A percentile compares a stretch with the other conserved stretches of the same genome.
phyloP scores from a whole-genome alignment of 2,888 invertebrate species.

The Hemistola chrysoprasaria region DNA sequence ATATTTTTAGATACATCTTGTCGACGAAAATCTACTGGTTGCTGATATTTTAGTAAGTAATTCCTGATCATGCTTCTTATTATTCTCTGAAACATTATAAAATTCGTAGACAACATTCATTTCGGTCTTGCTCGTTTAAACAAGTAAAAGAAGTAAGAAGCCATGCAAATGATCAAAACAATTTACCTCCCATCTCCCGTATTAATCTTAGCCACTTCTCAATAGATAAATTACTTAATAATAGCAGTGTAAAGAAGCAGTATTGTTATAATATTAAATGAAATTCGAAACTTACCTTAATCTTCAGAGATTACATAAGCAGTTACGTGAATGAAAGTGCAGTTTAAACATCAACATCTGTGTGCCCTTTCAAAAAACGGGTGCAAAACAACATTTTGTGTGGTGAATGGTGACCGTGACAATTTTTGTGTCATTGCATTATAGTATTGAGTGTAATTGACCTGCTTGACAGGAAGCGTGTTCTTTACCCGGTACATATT shows the following conservation, averaged over 20 bases:
- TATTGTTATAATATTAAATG: too few relatives aligned
- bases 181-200: too few relatives aligned
- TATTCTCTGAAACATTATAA: conserved; percentile 19
- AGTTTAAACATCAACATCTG: neutral
- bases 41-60: conserved; percentile 19
- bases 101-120: too few relatives aligned
- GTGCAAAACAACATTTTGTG: conserved; percentile 6
- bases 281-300: too few relatives aligned
- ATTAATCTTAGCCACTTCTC: too few relatives aligned
- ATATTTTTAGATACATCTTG: conserved; percentile 47
- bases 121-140: too few relatives aligned
- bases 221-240: too few relatives aligned
- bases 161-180: too few relatives aligned
- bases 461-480: conserved; percentile 16
- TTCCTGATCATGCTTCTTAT: conserved; percentile 27
- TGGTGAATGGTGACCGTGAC: conserved; percentile 15
- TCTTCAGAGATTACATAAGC: too few relatives aligned
- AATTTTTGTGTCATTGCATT: neutral
- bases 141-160: too few relatives aligned
- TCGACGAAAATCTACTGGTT: conserved; percentile 34
- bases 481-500: neutral
- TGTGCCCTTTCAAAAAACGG: conserved; percentile 4
- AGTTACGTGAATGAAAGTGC: neutral
- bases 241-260: too few relatives aligned
- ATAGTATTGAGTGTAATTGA: neutral